Evolutionary conservation across 2,113 vertebrate genomes (phyloP), one percentile per base, ranked within the genome.

Genomic region (Strigops habroptila): DNA sequence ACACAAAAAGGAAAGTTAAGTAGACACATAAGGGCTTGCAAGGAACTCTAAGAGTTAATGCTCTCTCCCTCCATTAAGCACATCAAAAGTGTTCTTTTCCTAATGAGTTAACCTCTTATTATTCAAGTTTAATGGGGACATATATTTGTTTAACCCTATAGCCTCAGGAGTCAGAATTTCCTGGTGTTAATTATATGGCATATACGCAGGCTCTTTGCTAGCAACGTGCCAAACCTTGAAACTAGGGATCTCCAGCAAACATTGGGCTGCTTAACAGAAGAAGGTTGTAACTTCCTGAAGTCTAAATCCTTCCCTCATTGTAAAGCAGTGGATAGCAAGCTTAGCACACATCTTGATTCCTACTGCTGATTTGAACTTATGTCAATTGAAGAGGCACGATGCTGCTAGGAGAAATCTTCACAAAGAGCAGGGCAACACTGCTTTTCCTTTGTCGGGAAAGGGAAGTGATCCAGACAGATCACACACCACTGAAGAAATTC

Each of bases 71-170:
- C 75, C 71, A 93, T 88, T 95, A 94, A 91, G 60, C 87, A 80
- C 90, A 95, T 91, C 82, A 88, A 82, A 46, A 95, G 23, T 52
- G 83, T 81, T 93, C 82, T 88, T 86, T 81, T 93, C 85, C 88
- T 96, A 96, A 96, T 90, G 95, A 96, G 93, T 96, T 96, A 96
- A 97, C 88, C 94, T 94, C 94, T 94, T 96, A 96, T 82, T 97
- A 96, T 95, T 96, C 91, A 90, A 88, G 95, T 96, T 93, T 96
- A 97, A 96, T 96, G 88, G 88, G 82, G 88, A 96, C 85, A 88
- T 94, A 82, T 89, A 96, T 94, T 95, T 93, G 88, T 90, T 96
- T 96, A 96, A 96, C 96, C 96, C 91, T 94, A 68, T 71, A 90
- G 94, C 95, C 90, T 96, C 88, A 83, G 94, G 90, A 97, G 82